Evolutionary conservation across 2,113 vertebrate genomes (phyloP).

Genomic region (Nymphicus hollandicus): DNA sequence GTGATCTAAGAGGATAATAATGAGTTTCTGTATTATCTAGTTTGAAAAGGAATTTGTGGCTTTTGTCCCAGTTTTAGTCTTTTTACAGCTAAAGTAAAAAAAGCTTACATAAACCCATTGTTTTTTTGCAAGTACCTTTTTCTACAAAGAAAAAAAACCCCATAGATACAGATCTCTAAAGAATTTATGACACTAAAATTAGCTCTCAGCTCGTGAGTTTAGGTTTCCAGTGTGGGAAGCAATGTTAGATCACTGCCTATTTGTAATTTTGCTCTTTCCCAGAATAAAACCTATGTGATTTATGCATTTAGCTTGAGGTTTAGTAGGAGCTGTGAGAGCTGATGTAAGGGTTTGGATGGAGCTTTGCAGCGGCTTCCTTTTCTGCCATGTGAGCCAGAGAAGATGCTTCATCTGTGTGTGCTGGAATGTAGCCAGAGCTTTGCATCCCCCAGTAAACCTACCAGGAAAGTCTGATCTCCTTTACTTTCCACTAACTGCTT

Average conservation of each 20-base stretch:
- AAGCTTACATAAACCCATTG: not conserved
- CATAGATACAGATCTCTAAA: not conserved
- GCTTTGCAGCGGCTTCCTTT: not conserved
- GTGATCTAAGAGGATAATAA: not conserved
- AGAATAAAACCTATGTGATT: conserved; percentile 13
- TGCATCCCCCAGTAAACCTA: not conserved
- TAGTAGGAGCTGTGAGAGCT: not conserved
- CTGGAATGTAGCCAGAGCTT: not conserved
- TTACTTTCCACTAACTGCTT: not conserved
- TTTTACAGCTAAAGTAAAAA: not conserved
- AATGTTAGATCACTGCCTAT: conserved; percentile 40
- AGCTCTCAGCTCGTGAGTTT: not conserved
- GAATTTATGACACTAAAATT: conserved; percentile 21
- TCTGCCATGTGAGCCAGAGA: not conserved
- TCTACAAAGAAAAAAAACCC: not conserved
- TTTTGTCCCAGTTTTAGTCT: not conserved
- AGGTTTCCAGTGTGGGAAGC: conserved; percentile 37
- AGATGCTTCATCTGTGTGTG: not conserved
- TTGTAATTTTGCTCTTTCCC: conserved; percentile 32
- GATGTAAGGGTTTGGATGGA: not conserved
- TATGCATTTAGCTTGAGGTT: conserved; percentile 19
- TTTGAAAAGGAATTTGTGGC: not conserved
- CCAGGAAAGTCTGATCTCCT: not conserved
- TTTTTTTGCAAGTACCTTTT: not conserved
- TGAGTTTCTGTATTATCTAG: not conserved